Base-by-base conservation (phyloP, 2,113 vertebrate species). In the Elgaria multicarinata region DNA sequence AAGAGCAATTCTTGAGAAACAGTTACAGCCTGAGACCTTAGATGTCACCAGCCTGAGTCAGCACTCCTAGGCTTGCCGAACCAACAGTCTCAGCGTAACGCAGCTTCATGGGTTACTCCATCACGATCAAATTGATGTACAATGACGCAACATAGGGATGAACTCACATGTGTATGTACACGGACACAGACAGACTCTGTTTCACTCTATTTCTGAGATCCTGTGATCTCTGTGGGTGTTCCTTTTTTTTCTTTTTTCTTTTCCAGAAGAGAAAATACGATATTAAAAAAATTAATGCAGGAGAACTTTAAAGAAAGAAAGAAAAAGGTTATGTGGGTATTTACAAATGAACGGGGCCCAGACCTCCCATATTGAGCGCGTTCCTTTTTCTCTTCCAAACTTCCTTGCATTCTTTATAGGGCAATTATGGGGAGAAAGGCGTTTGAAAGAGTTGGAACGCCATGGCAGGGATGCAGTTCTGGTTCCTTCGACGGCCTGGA, bases 321-420 rank as follows among this genome's bases (percentile, higher is more conserved):
- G 28, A 50, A 79, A 46, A 69, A 28, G 42, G 46, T 46, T 18
- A 20, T 44, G 42, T 46, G 28, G 28, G 39, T 46, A 69, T 84
- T 84, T 84, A 22, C 64, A 33, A 69, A 69, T 50, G 82, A 50
- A 69, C 33, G 6, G 62, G 42, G 20, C 6, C 53, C 22, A 64
- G 82, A 84, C 82, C 82, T 50, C 82, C 64, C 82, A 50, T 67
- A 14, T 6, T 31, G 81, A 50, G 44, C 13, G 46, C 77, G 7
- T 53, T 79, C 2, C 28, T 28, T 26, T 13, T 6, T 42, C 28
- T 31, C 16, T 13, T 36, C 81, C 10, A 16, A 66, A 69, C 82
- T 46, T 84, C 64, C 58, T 67, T 84, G 82, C 44, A 67, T 84
- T 66, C 64, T 84, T 84, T 69, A 84, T 84, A 84, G 64, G 64